Conservation (phyloP, 1,140 invertebrate species). For the Drosophila obscura region DNA sequence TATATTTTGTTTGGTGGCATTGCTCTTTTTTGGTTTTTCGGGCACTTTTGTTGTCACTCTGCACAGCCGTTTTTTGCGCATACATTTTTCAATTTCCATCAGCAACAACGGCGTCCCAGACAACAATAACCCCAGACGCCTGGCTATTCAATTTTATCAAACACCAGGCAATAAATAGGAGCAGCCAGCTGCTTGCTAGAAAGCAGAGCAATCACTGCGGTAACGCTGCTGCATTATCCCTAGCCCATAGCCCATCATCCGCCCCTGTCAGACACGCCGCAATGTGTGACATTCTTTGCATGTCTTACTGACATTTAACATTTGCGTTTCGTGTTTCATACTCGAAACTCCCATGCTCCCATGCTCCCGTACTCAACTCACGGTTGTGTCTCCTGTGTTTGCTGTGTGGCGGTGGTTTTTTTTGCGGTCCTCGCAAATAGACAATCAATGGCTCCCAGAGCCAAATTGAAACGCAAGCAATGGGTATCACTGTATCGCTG, state of each 20-base stretch:
- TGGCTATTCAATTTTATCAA: constrained; percentile 73
- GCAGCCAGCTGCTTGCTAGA: constrained; percentile 13
- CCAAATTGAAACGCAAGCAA: constrained; percentile 67
- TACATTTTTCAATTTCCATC: constrained; percentile 58
- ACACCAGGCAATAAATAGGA: constrained; percentile 73
- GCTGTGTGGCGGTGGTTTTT: constrained; percentile 35
- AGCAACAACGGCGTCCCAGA: not conserved
- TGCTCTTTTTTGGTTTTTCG: not conserved
- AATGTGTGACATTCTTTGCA: constrained; percentile 77
- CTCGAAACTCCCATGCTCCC: constrained; percentile 3
- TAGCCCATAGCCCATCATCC: constrained; percentile 20
- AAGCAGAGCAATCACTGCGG: constrained; percentile 36
- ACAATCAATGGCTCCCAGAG: constrained; percentile 47
- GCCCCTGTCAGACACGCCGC: constrained; percentile 39
- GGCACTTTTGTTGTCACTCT: constrained; percentile 16
- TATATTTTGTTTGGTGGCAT: constrained; percentile 13
- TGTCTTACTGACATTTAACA: constrained; percentile 79
- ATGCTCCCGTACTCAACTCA: not conserved
- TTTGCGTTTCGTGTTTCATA: constrained; percentile 77
- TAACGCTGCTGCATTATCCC: constrained; percentile 32
- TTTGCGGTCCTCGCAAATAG: constrained; percentile 43
- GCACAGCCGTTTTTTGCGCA: constrained; percentile 18
- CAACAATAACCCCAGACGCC: constrained; percentile 27
- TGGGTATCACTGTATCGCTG: constrained; percentile 39
- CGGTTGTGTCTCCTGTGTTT: constrained; percentile 21